A percentile compares a stretch with the other conserved stretches of the same genome.
Evolutionary conservation across 2,797 vertebrate genomes (phyloP).

Genomic region (Tympanoctomys barrerae): DNA sequence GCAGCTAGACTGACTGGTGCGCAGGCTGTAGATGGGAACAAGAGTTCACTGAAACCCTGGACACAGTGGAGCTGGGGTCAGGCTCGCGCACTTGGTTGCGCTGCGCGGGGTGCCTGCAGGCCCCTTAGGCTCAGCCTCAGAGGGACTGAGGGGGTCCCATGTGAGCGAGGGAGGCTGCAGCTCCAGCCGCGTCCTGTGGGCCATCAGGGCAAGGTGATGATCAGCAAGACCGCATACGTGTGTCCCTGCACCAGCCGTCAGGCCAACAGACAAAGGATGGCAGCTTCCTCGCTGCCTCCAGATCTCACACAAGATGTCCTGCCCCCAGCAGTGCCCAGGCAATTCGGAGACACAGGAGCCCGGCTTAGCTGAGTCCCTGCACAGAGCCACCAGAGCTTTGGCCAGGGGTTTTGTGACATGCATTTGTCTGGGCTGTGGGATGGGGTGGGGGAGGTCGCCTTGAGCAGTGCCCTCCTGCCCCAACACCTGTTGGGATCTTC

Average conservation of each 20-base stretch:
- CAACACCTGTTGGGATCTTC: neutral
- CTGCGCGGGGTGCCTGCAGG: neutral
- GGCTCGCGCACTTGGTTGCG: neutral
- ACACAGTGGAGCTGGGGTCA: neutral
- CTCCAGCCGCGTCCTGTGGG: neutral
- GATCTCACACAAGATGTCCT: neutral
- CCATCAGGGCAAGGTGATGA: neutral
- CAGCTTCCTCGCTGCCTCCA: neutral
- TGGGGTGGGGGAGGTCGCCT: neutral
- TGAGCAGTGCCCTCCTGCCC: neutral
- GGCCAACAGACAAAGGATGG: neutral
- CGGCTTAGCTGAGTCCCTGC: neutral
- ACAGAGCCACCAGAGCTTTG: neutral
- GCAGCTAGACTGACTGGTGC: neutral
- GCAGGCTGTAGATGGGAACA: neutral
- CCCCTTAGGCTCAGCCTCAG: neutral
- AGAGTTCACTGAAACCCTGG: neutral
- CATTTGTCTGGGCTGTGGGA: neutral
- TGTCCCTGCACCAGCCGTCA: neutral
- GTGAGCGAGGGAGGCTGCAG: neutral
- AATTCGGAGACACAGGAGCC: neutral
- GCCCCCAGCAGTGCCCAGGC: neutral
- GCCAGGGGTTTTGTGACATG: neutral
- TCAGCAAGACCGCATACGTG: neutral
- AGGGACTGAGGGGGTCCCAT: neutral